Evolutionary conservation across 64 coral and sea anemone genomes (phyloP).

Genomic region (Montipora sp.): DNA sequence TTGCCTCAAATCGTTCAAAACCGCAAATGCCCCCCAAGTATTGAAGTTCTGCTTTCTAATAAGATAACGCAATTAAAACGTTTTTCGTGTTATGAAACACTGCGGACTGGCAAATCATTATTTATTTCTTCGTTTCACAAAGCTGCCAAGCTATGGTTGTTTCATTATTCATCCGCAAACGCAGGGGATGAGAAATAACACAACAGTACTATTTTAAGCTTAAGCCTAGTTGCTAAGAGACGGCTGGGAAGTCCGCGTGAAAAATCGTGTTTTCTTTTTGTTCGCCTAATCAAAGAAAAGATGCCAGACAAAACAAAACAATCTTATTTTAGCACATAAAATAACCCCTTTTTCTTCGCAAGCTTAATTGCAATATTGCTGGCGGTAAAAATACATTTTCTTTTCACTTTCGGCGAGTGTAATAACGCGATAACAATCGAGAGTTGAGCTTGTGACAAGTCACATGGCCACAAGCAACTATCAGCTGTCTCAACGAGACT

Average conservation of each 20-base stretch:
- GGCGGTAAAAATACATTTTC: conserved; percentile 33
- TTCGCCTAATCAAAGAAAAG: too few relatives aligned
- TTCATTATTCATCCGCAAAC: conserved; percentile 12
- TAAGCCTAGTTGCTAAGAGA: not conserved
- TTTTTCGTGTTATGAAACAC: not conserved
- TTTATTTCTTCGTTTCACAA: conserved; percentile 19
- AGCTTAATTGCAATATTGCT: not conserved
- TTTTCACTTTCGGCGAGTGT: conserved; percentile 30
- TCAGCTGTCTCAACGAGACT: not conserved
- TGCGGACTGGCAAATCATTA: not conserved
- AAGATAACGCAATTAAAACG: conserved; percentile 18
- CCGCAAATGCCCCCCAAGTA: conserved; percentile 4
- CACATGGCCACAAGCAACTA: not conserved
- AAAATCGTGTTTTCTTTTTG: too few relatives aligned
- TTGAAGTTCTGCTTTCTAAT: not conserved
- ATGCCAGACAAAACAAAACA: not conserved
- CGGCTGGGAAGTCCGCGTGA: not conserved
- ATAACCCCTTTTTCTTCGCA: not conserved
- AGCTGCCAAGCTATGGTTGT: not conserved
- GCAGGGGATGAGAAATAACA: not conserved
- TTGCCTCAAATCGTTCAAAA: conserved; percentile 19
- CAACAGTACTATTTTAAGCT: conserved; percentile 36
- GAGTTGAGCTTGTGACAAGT: not conserved
- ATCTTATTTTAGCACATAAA: too few relatives aligned
- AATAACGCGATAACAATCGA: conserved; percentile 1